A percentile compares a stretch with the other conserved stretches of the same genome.
phyloP scores from a whole-genome alignment of 2,113 vertebrate genomes.

The Vireo altiloquus region DNA sequence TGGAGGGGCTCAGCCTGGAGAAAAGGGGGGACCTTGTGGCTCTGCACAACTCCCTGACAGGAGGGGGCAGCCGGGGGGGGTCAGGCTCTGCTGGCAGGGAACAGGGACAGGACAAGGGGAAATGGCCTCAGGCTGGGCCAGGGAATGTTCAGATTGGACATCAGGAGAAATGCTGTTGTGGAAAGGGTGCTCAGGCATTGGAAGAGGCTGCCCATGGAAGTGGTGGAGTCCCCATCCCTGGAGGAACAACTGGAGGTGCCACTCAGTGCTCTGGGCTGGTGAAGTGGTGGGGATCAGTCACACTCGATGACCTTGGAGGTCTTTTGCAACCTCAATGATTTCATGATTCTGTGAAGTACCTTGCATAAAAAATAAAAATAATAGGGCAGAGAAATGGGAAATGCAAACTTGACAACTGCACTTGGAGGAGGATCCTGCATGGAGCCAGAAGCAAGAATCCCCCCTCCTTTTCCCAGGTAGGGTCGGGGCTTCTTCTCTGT shows the following conservation, averaged over 20 bases:
- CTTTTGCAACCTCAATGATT: background rate
- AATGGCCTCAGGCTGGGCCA: rapidly evolving
- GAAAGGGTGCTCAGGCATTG: background rate
- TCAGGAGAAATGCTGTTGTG: background rate
- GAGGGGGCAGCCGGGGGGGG: background rate
- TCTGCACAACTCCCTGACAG: background rate
- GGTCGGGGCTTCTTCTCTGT: background rate
- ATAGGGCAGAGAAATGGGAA: background rate
- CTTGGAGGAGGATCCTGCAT: background rate
- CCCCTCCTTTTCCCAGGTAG: background rate
- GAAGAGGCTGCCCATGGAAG: background rate
- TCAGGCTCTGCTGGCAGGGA: background rate
- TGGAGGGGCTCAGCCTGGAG: background rate
- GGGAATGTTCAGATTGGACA: background rate
- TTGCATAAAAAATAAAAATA: background rate
- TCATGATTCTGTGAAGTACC: background rate
- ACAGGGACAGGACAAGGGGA: background rate
- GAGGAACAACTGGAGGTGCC: background rate
- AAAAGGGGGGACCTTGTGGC: background rate
- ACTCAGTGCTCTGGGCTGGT: background rate
- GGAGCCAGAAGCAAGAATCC: background rate
- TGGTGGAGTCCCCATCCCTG: background rate
- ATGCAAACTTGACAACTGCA: background rate
- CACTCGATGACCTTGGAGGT: rapidly evolving
- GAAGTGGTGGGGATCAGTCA: background rate